A percentile compares a stretch with the other conserved stretches of the same genome.
phyloP scores from a whole-genome alignment of 2,888 invertebrate genomes.

The Omphaloscelis lunosa region DNA sequence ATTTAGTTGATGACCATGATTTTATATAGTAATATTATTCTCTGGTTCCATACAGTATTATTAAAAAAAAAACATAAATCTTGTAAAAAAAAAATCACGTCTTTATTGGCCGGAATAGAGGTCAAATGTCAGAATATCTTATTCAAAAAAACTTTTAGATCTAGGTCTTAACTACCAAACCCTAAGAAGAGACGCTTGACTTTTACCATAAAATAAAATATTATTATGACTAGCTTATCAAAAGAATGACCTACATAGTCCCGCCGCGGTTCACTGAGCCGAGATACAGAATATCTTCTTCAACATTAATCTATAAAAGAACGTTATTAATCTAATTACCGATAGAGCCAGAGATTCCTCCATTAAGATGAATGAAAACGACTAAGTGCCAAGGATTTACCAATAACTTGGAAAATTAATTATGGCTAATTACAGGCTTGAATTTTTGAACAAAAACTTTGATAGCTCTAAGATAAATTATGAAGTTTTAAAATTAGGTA shows the following conservation, averaged over 20 bases:
- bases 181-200: not conserved
- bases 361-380: conserved; percentile 55
- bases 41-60: not conserved
- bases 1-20: not conserved
- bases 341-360: conserved; percentile 28
- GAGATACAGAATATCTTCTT: conserved; percentile 34
- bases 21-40: no score
- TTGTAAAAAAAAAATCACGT: not conserved
- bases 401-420: conserved; percentile 57
- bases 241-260: conserved; percentile 22
- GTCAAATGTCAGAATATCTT: not conserved
- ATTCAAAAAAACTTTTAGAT: not conserved
- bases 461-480: not conserved
- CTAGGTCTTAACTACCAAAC: no score
- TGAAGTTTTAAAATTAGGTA: not conserved
- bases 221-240: conserved; percentile 6
- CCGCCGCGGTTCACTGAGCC: conserved; percentile 5
- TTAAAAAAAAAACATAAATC: not conserved
- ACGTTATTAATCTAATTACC: conserved; percentile 61
- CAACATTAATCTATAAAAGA: conserved; percentile 45
- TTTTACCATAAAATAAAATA: not conserved
- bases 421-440: conserved; percentile 43
- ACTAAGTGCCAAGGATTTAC: conserved; percentile 39
- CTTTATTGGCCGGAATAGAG: not conserved
- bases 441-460: conserved; percentile 18